Evolutionary conservation across 2,113 vertebrate genomes (phyloP), one percentile per base, ranked within the genome.

Genomic region (Onychostoma macrolepis): DNA sequence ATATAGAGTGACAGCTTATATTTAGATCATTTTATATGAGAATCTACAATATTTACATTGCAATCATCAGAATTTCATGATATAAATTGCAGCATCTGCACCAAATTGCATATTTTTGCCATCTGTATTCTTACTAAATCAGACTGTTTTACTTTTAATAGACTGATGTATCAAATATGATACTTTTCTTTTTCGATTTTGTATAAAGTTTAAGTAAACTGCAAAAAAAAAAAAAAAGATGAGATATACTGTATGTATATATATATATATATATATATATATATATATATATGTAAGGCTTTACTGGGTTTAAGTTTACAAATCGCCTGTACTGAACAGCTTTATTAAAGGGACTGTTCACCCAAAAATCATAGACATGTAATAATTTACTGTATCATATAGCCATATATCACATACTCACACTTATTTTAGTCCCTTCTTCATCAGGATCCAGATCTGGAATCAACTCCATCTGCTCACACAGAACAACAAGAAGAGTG

Each of bases 351-450:
- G 33, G 17, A 71, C 38, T 10, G 30, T 38, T 71, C 67, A 36
- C 67, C 17, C 1, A 10, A 10, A 69, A 21, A 21, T 33, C 6
- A 17, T 26, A 65, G 5, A 11, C n/a, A 28, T 63, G 61, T 69
- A 50, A 17, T 4, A 33, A 3, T 19, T 15, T 36, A n/a, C 56
- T 24, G 21, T n/a, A 9, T 69, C 65, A 63, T 63, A n/a, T 26
- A 63, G n/a, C 50, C 30, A 36, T 2, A 33, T 6, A 1, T 26
- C 30, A 78, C 8, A 85, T 48, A 91, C 95, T 95, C 92, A 96
- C 95, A 93, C 95, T 96, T 93, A 96, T 95, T 92, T 96, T 96
- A 19, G 94, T 94, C 79, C 95, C 95, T 79, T 96, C 95, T 0
- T 95, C 94, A 75, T 96, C 93, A 24, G 94, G 94, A 88, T 96